phyloP scores from a whole-genome alignment of 2,888 invertebrate species.

The Heliothis peltigera region DNA sequence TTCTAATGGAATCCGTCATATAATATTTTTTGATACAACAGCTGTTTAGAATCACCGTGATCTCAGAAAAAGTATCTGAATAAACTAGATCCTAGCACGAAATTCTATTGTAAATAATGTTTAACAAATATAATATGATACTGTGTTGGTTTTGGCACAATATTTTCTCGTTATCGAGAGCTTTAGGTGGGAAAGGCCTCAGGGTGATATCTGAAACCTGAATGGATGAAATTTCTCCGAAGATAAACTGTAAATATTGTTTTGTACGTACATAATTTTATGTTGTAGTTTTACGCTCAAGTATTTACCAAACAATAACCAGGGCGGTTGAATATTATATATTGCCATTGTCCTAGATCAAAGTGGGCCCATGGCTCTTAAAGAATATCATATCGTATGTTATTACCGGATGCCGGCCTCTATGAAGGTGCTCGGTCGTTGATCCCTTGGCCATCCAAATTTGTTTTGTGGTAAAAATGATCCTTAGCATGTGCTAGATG shows the following conservation, averaged over 20 bases:
- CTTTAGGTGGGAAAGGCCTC: neutral
- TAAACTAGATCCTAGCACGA: neutral
- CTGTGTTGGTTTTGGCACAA: conserved; percentile 1
- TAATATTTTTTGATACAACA: neutral
- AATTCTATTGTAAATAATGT: neutral
- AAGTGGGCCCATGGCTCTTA: no score
- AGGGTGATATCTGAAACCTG: neutral
- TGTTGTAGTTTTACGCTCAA: no score
- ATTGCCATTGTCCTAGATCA: no score
- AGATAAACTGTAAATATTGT: neutral
- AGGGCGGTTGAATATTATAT: no score
- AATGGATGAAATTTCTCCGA: neutral
- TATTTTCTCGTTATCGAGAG: conserved; percentile 2
- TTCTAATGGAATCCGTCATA: neutral
- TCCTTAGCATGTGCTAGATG: no score
- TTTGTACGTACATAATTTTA: neutral
- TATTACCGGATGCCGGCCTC: no score
- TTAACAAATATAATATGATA: conserved; percentile 1
- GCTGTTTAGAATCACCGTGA: neutral
- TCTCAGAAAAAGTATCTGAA: neutral
- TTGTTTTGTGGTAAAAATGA: no score
- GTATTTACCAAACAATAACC: no score
- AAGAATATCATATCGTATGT: no score
- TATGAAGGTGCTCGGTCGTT: no score
- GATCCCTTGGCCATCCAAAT: no score